These are phyloP conservation scores for Linepithema humile DNA, from an alignment of 1,140 invertebrate genomes.

Conservation along the genomic window DNA sequence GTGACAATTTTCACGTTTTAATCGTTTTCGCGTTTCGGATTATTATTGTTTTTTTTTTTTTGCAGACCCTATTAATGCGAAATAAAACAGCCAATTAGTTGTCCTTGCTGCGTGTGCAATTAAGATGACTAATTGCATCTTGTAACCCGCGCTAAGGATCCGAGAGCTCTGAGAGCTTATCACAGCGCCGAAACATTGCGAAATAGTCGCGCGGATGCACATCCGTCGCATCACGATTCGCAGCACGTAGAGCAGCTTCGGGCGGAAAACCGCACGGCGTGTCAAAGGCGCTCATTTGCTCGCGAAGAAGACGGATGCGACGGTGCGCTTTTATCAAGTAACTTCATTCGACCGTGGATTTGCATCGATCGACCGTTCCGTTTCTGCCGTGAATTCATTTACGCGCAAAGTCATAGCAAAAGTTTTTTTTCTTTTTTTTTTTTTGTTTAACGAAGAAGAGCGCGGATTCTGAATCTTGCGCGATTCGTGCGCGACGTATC, in stretches of 20 bases:
- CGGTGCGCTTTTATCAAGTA: background rate
- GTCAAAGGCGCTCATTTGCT: conserved; percentile 35
- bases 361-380: conserved; percentile 5
- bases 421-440: background rate
- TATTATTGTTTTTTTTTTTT: too few species aligned
- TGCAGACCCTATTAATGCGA: background rate
- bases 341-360: background rate
- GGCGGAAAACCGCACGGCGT: conserved; percentile 6
- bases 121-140: conserved; percentile 32
- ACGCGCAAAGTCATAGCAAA: background rate
- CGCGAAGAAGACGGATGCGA: background rate
- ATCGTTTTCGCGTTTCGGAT: too few species aligned
- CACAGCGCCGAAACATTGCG: background rate
- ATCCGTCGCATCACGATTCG: conserved; percentile 36
- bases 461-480: background rate
- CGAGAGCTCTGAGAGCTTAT: background rate
- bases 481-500: background rate
- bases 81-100: conserved; percentile 10
- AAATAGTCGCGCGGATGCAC: background rate
- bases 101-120: background rate
- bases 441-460: conserved; percentile 5
- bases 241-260: conserved; percentile 2
- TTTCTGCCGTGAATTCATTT: background rate
- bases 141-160: conserved; percentile 20
- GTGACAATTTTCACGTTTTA: too few species aligned